Evolutionary conservation across 2,888 invertebrate genomes (phyloP).

Genomic region (Ennomos erosarius): DNA sequence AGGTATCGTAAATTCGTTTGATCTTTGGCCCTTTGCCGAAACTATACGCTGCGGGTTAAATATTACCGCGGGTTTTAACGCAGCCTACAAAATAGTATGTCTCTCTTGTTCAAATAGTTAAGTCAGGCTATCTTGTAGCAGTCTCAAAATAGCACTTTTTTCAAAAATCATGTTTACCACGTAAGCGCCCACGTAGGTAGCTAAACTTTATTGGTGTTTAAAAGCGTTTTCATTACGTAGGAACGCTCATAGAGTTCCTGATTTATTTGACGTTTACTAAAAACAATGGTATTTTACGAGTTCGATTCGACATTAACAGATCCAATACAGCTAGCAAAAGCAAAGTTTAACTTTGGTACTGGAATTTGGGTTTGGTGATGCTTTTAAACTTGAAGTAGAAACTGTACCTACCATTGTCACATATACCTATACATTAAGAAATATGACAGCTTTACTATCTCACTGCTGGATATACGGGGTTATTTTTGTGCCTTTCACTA

Average conservation of each 20-base stretch:
- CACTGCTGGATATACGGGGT: no score
- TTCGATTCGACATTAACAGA: slow-evolving; percentile 31
- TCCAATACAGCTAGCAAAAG: slow-evolving; percentile 39
- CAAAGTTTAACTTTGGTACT: background rate
- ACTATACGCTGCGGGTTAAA: slow-evolving; percentile 5
- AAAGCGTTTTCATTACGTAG: slow-evolving; percentile 29
- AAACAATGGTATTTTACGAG: slow-evolving; percentile 37
- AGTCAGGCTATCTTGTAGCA: background rate
- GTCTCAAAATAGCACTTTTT: background rate
- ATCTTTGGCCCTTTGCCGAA: slow-evolving; percentile 30
- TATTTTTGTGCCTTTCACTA: no score
- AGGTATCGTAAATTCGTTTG: slow-evolving; percentile 23
- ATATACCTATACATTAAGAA: no score
- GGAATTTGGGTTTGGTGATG: background rate
- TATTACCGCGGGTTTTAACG: no score
- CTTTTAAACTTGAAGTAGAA: background rate
- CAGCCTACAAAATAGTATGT: no score
- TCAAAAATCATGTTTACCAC: background rate
- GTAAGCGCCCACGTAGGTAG: slow-evolving; percentile 12
- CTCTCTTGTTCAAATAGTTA: no score
- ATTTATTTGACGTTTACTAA: slow-evolving; percentile 40
- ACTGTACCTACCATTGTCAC: no score
- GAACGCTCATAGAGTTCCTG: slow-evolving; percentile 33
- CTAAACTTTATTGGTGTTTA: slow-evolving; percentile 28
- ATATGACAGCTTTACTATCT: no score